Evolutionary conservation across 2,888 invertebrate species (phyloP), one percentile per base, ranked within the genome.

Genomic region (Horisme vitalbata): DNA sequence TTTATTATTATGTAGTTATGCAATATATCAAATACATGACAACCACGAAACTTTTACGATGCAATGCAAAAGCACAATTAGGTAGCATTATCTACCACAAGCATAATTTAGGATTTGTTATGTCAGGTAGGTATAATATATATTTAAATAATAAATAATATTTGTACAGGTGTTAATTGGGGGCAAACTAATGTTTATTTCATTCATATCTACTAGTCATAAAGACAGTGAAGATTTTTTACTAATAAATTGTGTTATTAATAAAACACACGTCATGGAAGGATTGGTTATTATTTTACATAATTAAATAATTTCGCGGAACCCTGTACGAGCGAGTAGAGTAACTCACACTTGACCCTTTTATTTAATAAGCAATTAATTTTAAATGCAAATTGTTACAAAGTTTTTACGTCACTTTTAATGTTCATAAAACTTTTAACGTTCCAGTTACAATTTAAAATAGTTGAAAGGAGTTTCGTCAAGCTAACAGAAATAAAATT

Each of bases 381-480:
- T 21, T n/a, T 9, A 23, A 61, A 65, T 51, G 59, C 45, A 58
- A 60, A 57, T 43, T 52, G 38, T 59, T 53, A 57, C 54, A 38
- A 58, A 62, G 55, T 53, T 62, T 63, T 63, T 65, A 62, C 36
- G 57, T 46, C 39, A 28, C 14, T 60, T 62, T 63, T 67, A 61
- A 55, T 59, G 45, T 52, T 38, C 61, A 63, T 69, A n/a, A 64
- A 57, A 38, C 50, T 32, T 60, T 63, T 48, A 47, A 54, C 50
- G 55, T 67, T 63, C 58, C 54, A 51, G 48, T 35, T 63, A 21
- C 41, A 59, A 63, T 65, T 58, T 59, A 58, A 57, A 37, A 48
- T 49, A 49, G 45, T 55, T 43, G 36, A 52, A 56, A 52, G 13
- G 35, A 45, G 46, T 55, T 58, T 55, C 58, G 47, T 53, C 34